Percentiles rank a stretch among this genome's conserved stretches.
phyloP scores from a whole-genome alignment of 2,888 invertebrate species.

The Teleogryllus oceanicus region DNA sequence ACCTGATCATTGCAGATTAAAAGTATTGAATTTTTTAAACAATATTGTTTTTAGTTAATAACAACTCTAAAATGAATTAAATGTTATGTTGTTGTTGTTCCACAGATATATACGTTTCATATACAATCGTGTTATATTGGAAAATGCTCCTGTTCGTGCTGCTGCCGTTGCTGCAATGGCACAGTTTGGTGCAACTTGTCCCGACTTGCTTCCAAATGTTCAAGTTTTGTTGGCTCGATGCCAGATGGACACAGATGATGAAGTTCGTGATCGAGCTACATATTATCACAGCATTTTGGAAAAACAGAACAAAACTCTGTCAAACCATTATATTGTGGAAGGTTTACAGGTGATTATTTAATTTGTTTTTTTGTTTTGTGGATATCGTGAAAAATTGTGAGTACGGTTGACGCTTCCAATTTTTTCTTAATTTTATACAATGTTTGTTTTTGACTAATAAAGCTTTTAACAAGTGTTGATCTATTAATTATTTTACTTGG shows the following conservation, averaged over 20 bases:
- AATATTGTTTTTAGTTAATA: too few species aligned
- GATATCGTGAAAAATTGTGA: background rate
- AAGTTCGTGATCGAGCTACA: slow-evolving; percentile 95
- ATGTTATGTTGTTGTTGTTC: too few species aligned
- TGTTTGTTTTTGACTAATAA: too few species aligned
- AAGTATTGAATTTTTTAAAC: too few species aligned
- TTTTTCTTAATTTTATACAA: too few species aligned
- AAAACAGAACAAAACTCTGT: slow-evolving; percentile 63
- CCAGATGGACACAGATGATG: slow-evolving; percentile 95
- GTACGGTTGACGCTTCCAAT: too few species aligned
- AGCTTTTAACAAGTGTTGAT: too few species aligned
- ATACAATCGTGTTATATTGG: slow-evolving; percentile 82
- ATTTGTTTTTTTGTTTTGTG: background rate
- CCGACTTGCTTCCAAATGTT: slow-evolving; percentile 82
- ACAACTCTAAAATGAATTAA: too few species aligned
- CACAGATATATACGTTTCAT: slow-evolving; percentile 58
- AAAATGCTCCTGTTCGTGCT: slow-evolving; percentile 91
- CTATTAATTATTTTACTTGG: too few species aligned
- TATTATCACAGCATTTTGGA: slow-evolving; percentile 87
- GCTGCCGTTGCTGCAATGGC: slow-evolving; percentile 97
- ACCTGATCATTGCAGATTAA: too few species aligned
- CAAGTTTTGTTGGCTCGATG: slow-evolving; percentile 76
- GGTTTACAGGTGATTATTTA: slow-evolving; percentile 55
- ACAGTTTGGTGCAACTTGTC: slow-evolving; percentile 95
- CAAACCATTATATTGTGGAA: slow-evolving; percentile 74